These are phyloP conservation scores for Shargacucullia verbasci DNA, from an alignment of 2,888 invertebrate genomes.

Conservation along the genomic window DNA sequence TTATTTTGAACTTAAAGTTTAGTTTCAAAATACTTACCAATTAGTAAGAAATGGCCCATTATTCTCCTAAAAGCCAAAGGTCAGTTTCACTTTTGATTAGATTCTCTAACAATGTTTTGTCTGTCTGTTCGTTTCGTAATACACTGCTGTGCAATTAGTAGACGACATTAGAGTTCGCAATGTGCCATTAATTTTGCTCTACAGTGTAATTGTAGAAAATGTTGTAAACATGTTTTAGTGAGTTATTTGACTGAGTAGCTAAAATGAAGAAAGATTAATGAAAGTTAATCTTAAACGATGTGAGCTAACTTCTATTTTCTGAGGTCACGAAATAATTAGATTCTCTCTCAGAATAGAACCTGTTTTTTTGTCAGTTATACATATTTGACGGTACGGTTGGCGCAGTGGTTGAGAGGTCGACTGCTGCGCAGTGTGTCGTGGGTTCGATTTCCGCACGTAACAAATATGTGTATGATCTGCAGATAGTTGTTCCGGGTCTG, in stretches of 20 bases:
- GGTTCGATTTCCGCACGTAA: no score
- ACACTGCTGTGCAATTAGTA: constrained; percentile 43
- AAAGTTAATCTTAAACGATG: no score
- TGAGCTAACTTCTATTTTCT: no score
- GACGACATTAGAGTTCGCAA: constrained; percentile 49
- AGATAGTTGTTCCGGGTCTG: no score
- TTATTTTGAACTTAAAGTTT: no score
- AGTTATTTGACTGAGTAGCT: constrained; percentile 30
- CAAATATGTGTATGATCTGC: no score
- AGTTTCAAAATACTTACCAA: neutral
- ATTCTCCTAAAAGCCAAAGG: constrained; percentile 10
- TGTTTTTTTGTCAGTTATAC: no score
- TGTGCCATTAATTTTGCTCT: constrained; percentile 48
- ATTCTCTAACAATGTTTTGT: constrained; percentile 32
- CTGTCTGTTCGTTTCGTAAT: constrained; percentile 34
- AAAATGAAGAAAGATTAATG: neutral
- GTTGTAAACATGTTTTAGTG: constrained; percentile 43
- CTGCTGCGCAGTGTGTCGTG: no score
- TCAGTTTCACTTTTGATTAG: constrained; percentile 27
- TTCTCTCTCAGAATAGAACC: no score
- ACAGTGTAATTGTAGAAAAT: constrained; percentile 49
- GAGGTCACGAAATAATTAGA: no score
- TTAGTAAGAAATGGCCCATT: constrained; percentile 7
- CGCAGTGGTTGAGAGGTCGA: no score
- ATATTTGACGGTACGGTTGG: no score